Percentiles rank a stretch among this genome's conserved stretches.
These are phyloP conservation scores for Gastrophryne carolinensis DNA, from an alignment of 2,797 vertebrate species.

Conservation along the genomic window DNA sequence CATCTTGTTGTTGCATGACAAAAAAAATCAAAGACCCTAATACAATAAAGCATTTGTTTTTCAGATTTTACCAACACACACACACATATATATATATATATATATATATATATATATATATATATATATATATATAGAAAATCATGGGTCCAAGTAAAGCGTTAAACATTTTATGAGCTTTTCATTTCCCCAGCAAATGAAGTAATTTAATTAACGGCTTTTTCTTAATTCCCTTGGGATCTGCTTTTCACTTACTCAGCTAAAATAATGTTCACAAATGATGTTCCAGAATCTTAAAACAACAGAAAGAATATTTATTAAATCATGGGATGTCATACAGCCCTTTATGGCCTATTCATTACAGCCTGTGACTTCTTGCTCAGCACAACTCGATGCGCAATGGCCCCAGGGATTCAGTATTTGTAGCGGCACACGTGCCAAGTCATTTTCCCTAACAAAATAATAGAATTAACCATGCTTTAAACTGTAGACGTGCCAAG, in stretches of 20 bases:
- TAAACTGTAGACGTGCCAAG: neutral
- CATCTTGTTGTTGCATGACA: neutral
- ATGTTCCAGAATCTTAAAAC: conserved; percentile 41
- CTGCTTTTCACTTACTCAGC: conserved; percentile 50
- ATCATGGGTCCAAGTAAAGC: conserved; percentile 30
- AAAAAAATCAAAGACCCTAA: too few species aligned
- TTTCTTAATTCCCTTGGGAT: conserved; percentile 50
- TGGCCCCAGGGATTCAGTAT: neutral
- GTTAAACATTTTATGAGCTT: conserved; percentile 39
- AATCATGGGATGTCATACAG: conserved; percentile 44
- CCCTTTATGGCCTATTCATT: conserved; percentile 45
- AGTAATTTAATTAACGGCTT: conserved; percentile 53
- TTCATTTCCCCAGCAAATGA: conserved; percentile 46
- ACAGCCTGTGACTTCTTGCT: conserved; percentile 23
- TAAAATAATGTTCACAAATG: conserved; percentile 53
- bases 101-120: neutral
- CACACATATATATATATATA: neutral
- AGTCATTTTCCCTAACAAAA: neutral
- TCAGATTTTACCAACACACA: too few species aligned
- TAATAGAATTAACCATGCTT: neutral
- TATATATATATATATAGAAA: conserved; percentile 1
- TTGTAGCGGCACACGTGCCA: neutral
- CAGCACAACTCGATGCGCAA: conserved; percentile 15
- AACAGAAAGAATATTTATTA: conserved; percentile 49
- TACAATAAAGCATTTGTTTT: too few species aligned